These are phyloP conservation scores for Drosophila pandora DNA, from an alignment of 1,140 invertebrate species.

Conservation along the genomic window DNA sequence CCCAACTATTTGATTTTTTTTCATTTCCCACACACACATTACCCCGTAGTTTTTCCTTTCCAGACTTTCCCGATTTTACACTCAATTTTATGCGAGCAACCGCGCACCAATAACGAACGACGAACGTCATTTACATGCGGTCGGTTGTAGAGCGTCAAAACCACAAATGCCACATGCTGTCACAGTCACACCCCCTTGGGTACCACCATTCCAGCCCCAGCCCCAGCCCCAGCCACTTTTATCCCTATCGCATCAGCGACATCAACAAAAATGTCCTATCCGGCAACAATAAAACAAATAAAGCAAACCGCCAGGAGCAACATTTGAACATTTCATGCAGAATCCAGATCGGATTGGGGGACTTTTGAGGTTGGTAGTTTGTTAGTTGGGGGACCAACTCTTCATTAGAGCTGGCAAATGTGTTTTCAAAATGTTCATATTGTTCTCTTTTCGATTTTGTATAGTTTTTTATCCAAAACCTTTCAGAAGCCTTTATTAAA, in stretches of 20 bases:
- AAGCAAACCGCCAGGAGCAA: conserved; percentile 68
- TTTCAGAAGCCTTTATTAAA: neutral
- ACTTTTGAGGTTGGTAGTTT: neutral
- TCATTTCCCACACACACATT: neutral
- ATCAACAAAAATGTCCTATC: conserved; percentile 18
- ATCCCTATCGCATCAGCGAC: conserved; percentile 17
- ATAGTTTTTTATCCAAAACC: neutral
- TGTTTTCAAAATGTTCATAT: neutral
- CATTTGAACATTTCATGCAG: conserved; percentile 77
- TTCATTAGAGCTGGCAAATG: conserved; percentile 2
- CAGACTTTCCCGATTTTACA: conserved; percentile 44
- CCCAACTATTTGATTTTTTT: conserved; percentile 3
- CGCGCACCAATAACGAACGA: conserved; percentile 80
- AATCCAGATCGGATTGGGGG: conserved; percentile 15
- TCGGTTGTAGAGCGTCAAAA: conserved; percentile 81
- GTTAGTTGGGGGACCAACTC: neutral
- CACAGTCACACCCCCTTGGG: conserved; percentile 21
- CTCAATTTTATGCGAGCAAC: conserved; percentile 74
- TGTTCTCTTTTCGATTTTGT: neutral
- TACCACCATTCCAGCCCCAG: neutral
- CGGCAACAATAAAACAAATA: conserved; percentile 78
- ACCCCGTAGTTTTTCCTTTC: conserved; percentile 7
- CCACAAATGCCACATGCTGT: conserved; percentile 81
- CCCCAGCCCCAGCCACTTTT: neutral
- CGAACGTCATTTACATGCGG: conserved; percentile 82